Evolutionary conservation across 35 echinoderm and acorn worm species (phyloP).

Genomic region (Holothuria glaberrima): DNA sequence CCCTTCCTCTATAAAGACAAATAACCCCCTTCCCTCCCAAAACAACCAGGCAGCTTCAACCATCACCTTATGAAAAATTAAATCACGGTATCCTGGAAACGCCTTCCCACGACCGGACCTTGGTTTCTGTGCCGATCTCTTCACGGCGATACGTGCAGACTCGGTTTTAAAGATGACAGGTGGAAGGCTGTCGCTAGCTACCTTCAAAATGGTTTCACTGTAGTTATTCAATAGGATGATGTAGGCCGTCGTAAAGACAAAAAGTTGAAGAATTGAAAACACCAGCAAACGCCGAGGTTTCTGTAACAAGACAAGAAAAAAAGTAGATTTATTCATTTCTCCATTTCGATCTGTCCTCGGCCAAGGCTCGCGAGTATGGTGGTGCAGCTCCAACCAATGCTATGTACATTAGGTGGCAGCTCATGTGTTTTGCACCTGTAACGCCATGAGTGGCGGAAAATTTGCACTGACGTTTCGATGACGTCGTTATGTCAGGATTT

Average conservation of each 20-base stretch:
- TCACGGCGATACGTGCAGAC: not conserved
- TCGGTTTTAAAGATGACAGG: not conserved
- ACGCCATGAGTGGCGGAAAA: too few species aligned
- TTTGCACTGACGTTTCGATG: not conserved
- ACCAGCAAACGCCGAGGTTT: constrained; percentile 29
- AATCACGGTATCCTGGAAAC: constrained; percentile 31
- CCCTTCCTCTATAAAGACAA: too few species aligned
- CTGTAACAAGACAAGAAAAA: not conserved
- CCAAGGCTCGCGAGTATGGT: not conserved
- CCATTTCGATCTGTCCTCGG: not conserved
- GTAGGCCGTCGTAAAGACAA: constrained; percentile 50
- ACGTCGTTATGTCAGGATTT: too few species aligned
- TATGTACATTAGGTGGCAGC: too few species aligned
- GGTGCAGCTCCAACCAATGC: too few species aligned
- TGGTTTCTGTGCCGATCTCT: not conserved
- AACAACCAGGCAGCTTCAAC: too few species aligned
- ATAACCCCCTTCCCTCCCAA: too few species aligned
- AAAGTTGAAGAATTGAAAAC: constrained; percentile 33
- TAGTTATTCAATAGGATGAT: constrained; percentile 42
- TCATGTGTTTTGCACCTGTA: too few species aligned
- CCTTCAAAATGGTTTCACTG: constrained; percentile 43
- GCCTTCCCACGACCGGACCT: constrained; percentile 27
- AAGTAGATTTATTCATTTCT: not conserved
- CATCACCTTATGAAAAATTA: constrained; percentile 47
- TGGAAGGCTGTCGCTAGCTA: constrained; percentile 30